Conservation (phyloP, 53 echinoderm and acorn worm genomes). For the Stichopus horrens region DNA sequence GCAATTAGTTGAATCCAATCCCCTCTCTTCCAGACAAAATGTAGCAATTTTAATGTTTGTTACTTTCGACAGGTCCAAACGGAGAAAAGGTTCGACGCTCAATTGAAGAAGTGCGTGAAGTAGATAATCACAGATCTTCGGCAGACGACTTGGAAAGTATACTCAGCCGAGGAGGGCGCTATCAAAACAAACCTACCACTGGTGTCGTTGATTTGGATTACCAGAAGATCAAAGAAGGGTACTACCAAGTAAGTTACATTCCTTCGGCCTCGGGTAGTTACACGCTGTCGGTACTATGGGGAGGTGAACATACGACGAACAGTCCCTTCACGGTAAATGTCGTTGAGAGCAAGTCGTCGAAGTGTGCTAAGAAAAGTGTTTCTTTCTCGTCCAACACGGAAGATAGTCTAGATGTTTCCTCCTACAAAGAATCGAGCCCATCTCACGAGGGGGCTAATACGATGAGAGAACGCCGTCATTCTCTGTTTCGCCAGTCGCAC, state of each 20-base stretch:
- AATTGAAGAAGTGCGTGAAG: constrained; percentile 54
- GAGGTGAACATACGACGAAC: constrained; percentile 87
- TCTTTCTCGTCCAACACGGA: constrained; percentile 35
- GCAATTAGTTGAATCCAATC: no score
- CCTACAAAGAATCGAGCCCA: background rate
- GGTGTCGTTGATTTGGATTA: constrained; percentile 81
- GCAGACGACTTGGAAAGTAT: constrained; percentile 54
- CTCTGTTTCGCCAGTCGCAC: constrained; percentile 81
- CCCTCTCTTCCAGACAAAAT: no score
- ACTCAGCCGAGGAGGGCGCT: constrained; percentile 23
- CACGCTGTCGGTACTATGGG: constrained; percentile 82
- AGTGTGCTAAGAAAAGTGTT: constrained; percentile 32
- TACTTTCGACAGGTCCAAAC: constrained; percentile 56
- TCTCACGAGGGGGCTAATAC: background rate
- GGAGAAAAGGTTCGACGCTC: constrained; percentile 69
- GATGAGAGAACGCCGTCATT: constrained; percentile 67
- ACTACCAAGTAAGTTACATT: constrained; percentile 88
- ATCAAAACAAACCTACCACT: background rate
- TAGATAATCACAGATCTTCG: constrained; percentile 21
- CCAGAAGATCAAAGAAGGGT: constrained; percentile 76
- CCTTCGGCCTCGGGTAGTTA: constrained; percentile 61
- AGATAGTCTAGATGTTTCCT: background rate
- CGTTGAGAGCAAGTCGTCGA: constrained; percentile 18
- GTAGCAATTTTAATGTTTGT: no score
- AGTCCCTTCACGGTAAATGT: constrained; percentile 82